phyloP scores from a whole-genome alignment of 2,888 invertebrate genomes.

The Galerucella nymphaeae region DNA sequence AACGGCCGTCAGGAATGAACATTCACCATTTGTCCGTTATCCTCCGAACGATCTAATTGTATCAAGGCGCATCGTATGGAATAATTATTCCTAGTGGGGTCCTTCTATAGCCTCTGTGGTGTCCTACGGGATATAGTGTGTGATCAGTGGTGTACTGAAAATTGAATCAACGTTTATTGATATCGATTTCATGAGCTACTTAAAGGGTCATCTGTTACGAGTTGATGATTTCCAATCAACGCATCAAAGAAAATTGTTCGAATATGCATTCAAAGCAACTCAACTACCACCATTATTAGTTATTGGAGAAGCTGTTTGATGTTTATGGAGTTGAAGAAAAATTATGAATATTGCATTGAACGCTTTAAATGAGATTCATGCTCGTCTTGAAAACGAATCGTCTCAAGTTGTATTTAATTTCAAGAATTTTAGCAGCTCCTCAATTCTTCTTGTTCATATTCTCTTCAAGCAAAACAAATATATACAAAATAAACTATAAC shows the following conservation, averaged over 20 bases:
- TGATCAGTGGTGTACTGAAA: slow-evolving; percentile 19
- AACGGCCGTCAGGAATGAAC: slow-evolving; percentile 32
- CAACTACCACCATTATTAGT: too few relatives aligned
- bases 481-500: slow-evolving; percentile 29
- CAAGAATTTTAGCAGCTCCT: slow-evolving; percentile 10
- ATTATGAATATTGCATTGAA: too few relatives aligned
- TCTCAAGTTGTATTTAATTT: slow-evolving; percentile 10
- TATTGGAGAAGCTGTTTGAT: too few relatives aligned
- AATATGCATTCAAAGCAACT: neutral
- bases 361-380: too few relatives aligned
- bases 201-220: slow-evolving; percentile 6
- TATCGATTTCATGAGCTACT: slow-evolving; percentile 11
- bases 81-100: slow-evolving; percentile 23
- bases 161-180: slow-evolving; percentile 13
- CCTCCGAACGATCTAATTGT: slow-evolving; percentile 29
- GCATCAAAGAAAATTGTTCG: neutral
- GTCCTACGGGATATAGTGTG: slow-evolving; percentile 6
- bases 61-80: slow-evolving; percentile 27
- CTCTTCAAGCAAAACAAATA: slow-evolving; percentile 12
- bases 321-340: too few relatives aligned
- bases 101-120: slow-evolving; percentile 3
- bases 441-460: slow-evolving; percentile 17
- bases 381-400: too few relatives aligned
- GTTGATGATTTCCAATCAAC: neutral
- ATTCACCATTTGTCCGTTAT: slow-evolving; percentile 34